A percentile compares a stretch with the other conserved stretches of the same genome.
Evolutionary conservation across 2,113 vertebrate species (phyloP).

Genomic region (Platichthys flesus): DNA sequence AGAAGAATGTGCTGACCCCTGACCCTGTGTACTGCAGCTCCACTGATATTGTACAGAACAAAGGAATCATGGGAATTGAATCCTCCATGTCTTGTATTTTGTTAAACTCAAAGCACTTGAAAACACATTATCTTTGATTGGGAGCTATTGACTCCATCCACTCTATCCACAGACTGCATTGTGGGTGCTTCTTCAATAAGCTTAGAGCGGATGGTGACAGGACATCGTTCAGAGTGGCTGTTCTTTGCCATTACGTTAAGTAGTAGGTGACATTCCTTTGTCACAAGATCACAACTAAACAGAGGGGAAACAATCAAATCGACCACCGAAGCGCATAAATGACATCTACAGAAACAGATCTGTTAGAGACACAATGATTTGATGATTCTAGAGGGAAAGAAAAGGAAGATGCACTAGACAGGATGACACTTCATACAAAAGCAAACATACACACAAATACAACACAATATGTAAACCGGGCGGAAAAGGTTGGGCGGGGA

Average conservation of each 20-base stretch:
- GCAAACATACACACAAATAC: conserved; percentile 45
- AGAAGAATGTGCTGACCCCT: conserved; percentile 5
- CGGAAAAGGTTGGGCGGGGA: conserved; percentile 19
- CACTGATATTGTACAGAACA: no score
- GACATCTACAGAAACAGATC: conserved; percentile 38
- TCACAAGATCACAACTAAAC: conserved; percentile 4
- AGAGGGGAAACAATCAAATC: background rate
- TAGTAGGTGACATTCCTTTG: background rate
- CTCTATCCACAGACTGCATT: background rate
- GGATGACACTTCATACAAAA: conserved; percentile 43
- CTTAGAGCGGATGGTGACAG: background rate
- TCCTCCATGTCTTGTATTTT: no score
- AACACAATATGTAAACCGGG: conserved; percentile 38
- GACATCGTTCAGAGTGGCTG: background rate
- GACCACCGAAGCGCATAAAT: conserved; percentile 24
- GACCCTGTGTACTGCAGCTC: conserved; percentile 1
- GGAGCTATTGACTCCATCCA: background rate
- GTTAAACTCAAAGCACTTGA: background rate
- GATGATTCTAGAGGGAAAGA: conserved; percentile 17
- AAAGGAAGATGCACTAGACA: conserved; percentile 33
- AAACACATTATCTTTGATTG: background rate
- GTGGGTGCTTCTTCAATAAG: conserved; percentile 3
- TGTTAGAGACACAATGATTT: conserved; percentile 12
- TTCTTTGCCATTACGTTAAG: background rate
- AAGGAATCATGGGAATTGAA: no score